These are phyloP conservation scores for Altica lythri DNA, from an alignment of 2,888 invertebrate genomes.

Conservation along the genomic window DNA sequence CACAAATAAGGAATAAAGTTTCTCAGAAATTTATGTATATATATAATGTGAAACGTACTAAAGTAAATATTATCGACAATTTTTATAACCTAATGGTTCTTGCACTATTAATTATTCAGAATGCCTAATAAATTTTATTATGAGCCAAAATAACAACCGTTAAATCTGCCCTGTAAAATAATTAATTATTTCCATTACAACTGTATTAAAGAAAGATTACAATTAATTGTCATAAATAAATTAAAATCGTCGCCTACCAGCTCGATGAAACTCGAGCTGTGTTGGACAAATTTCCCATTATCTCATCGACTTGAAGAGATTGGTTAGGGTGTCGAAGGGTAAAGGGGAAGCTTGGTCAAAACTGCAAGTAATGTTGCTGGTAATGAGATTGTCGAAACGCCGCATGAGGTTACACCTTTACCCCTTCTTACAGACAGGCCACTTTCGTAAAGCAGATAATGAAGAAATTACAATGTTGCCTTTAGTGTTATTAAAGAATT, in stretches of 20 bases:
- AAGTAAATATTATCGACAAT: too few species aligned
- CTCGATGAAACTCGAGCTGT: slow-evolving; percentile 37
- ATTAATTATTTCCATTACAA: too few species aligned
- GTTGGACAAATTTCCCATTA: slow-evolving; percentile 46
- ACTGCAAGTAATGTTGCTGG: slow-evolving; percentile 54
- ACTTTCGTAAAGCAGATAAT: neutral
- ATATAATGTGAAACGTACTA: too few species aligned
- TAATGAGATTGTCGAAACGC: slow-evolving; percentile 58
- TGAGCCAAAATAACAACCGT: neutral
- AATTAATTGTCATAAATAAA: slow-evolving; percentile 38
- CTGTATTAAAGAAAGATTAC: neutral
- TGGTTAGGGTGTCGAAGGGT: neutral
- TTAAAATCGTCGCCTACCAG: slow-evolving; percentile 40
- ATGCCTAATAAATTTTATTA: too few species aligned
- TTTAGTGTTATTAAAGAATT: neutral
- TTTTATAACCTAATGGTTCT: too few species aligned
- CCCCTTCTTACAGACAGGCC: slow-evolving; percentile 41
- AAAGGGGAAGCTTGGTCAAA: slow-evolving; percentile 47
- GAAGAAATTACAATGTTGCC: neutral
- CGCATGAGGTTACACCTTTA: slow-evolving; percentile 55
- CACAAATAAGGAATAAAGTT: too few species aligned
- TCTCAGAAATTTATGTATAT: too few species aligned
- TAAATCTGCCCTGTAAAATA: too few species aligned
- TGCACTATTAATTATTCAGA: too few species aligned
- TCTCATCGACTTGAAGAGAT: slow-evolving; percentile 38